Evolutionary conservation across 2,797 vertebrate genomes (phyloP).

Genomic region (Pteronotus mesoamericanus): DNA sequence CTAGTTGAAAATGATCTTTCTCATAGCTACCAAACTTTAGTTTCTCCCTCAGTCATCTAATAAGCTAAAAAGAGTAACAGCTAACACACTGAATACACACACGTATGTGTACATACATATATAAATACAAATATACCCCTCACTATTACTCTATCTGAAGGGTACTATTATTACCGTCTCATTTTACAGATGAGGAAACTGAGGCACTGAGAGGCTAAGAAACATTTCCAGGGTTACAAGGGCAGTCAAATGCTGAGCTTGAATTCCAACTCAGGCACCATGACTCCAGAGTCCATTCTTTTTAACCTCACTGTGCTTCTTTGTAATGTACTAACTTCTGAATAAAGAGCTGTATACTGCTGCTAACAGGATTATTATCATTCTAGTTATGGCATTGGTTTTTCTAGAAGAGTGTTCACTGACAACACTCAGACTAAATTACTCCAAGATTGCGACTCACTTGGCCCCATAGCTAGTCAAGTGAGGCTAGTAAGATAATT

Average conservation of each 20-base stretch:
- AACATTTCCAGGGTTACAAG: not conserved
- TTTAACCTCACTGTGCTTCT: not conserved
- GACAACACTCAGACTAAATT: not conserved
- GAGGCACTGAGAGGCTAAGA: not conserved
- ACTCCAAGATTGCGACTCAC: not conserved
- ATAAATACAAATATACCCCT: not conserved
- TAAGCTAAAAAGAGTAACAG: not conserved
- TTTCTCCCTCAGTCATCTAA: not conserved
- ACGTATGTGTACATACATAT: not conserved
- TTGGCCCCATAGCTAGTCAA: not conserved
- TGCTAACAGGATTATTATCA: not conserved
- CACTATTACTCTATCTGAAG: not conserved
- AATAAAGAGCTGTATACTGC: not conserved
- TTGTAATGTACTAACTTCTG: not conserved
- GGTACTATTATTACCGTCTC: not conserved
- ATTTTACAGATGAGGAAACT: not conserved
- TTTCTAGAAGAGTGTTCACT: not conserved
- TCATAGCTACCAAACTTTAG: not conserved
- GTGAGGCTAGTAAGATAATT: not conserved
- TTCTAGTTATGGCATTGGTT: not conserved
- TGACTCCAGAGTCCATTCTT: not conserved
- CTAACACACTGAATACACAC: not conserved
- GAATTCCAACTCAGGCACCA: not conserved
- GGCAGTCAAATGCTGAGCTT: not conserved
- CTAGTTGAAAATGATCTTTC: conserved; percentile 23